These are phyloP conservation scores for Eucidaris tribuloides DNA, from an alignment of 35 echinoderm and acorn worm species.

Conservation along the genomic window DNA sequence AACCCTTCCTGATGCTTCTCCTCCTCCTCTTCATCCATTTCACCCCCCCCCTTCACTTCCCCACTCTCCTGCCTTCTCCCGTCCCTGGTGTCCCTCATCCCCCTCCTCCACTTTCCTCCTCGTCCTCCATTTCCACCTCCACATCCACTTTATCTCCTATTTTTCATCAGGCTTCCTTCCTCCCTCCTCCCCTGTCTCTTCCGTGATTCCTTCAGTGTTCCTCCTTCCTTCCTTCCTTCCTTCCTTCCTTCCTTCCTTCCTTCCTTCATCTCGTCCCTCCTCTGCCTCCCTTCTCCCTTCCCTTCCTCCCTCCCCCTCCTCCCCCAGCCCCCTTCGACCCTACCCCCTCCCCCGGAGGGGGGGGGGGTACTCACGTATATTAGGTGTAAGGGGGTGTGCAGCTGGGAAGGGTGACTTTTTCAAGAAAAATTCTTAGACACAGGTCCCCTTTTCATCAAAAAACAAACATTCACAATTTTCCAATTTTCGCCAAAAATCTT, in stretches of 20 bases:
- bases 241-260: not conserved
- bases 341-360: too few relatives aligned
- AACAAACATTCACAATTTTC: too few relatives aligned
- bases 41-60: not conserved
- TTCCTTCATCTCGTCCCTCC: not conserved
- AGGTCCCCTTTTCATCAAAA: too few relatives aligned
- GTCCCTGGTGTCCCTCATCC: not conserved
- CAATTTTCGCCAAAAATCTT: too few relatives aligned
- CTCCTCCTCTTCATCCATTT: not conserved
- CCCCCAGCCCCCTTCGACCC: not conserved
- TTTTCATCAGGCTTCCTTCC: not conserved
- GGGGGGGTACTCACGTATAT: too few relatives aligned
- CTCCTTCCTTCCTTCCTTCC: not conserved
- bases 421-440: too few relatives aligned
- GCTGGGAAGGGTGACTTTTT: too few relatives aligned
- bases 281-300: not conserved
- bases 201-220: not conserved
- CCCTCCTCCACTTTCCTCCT: not conserved
- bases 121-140: not conserved
- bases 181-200: not conserved
- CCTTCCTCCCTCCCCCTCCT: not conserved
- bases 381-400: too few relatives aligned
- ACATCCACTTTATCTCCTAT: not conserved
- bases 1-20: not conserved
- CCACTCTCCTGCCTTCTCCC: not conserved